phyloP scores from a whole-genome alignment of 2,113 vertebrate genomes.

The Condylura cristata region DNA sequence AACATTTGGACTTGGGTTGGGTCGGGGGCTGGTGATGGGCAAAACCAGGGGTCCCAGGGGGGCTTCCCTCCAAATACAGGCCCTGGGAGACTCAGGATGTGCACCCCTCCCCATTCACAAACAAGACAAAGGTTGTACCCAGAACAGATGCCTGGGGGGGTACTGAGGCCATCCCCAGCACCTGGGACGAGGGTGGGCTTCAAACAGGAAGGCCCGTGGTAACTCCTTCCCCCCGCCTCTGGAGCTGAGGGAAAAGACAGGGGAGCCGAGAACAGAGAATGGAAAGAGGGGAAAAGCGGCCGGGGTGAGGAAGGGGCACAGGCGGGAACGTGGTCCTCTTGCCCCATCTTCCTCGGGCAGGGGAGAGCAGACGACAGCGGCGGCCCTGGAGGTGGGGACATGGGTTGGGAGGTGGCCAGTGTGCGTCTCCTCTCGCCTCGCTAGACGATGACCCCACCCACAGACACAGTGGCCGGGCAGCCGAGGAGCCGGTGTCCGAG shows the following conservation, averaged over 20 bases:
- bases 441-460: constrained; percentile 1
- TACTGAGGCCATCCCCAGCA: neutral
- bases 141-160: constrained; percentile 43
- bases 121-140: constrained; percentile 50
- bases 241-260: neutral
- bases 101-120: constrained; percentile 81
- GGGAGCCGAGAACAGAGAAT: constrained; percentile 58
- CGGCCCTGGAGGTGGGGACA: constrained; percentile 54
- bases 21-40: constrained; percentile 67
- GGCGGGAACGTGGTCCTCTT: constrained; percentile 68
- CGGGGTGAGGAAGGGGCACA: neutral
- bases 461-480: neutral
- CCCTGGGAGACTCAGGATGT: constrained; percentile 79
- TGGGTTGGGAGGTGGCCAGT: neutral
- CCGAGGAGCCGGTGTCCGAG: neutral
- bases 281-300: constrained; percentile 63
- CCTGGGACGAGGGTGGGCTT: constrained; percentile 25
- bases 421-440: neutral
- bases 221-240: constrained; percentile 13
- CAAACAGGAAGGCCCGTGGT: constrained; percentile 47
- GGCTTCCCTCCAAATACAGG: constrained; percentile 65
- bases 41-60: constrained; percentile 80
- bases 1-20: constrained; percentile 72
- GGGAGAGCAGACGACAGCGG: neutral
- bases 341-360: constrained; percentile 74